Percentiles rank a stretch among this genome's conserved stretches.
phyloP scores from a whole-genome alignment of 1,140 invertebrate genomes.

The Tetramorium simillimum region DNA sequence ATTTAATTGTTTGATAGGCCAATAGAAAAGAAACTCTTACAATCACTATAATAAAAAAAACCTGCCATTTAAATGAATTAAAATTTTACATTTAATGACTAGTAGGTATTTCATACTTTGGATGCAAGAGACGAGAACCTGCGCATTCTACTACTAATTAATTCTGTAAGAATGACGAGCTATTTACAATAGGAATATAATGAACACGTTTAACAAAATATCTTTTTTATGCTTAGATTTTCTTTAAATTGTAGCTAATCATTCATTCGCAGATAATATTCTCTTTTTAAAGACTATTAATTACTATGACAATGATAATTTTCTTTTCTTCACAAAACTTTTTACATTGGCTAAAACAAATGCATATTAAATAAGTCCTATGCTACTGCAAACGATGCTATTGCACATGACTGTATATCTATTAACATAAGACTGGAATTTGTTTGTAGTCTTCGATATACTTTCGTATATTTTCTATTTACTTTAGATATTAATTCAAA shows the following conservation, averaged over 20 bases:
- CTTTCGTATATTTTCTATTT: conserved; percentile 18
- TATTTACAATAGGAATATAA: conserved; percentile 31
- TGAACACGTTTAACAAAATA: conserved; percentile 45
- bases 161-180: conserved; percentile 11
- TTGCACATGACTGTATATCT: conserved; percentile 32
- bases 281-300: conserved; percentile 14
- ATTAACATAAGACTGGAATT: conserved; percentile 5
- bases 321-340: background rate
- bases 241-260: conserved; percentile 15
- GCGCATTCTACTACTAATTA: background rate
- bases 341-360: background rate
- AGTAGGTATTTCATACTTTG: conserved; percentile 25
- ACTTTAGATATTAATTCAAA: background rate
- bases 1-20: background rate
- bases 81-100: conserved; percentile 33
- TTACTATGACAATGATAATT: conserved; percentile 4
- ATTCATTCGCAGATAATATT: background rate
- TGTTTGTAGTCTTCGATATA: conserved; percentile 26
- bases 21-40: background rate
- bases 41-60: background rate
- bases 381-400: background rate
- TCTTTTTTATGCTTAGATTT: conserved; percentile 11
- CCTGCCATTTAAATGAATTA: background rate
- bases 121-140: conserved; percentile 26
- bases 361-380: background rate